phyloP scores from a whole-genome alignment of 2,888 invertebrate genomes.

The Sipha maydis region DNA sequence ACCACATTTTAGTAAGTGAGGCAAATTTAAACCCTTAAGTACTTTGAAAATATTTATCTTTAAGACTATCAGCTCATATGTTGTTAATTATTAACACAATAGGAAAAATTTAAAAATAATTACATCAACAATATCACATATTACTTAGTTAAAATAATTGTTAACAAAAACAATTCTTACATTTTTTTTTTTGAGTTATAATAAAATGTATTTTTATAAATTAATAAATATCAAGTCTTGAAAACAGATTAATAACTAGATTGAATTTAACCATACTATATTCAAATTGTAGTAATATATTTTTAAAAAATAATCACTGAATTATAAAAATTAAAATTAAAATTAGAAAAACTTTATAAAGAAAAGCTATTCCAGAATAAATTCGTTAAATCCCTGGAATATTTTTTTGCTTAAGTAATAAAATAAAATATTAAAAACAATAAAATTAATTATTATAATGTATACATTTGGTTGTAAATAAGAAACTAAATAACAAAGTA shows the following conservation, averaged over 20 bases:
- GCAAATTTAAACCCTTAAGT: slow-evolving; percentile 42
- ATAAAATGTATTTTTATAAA: background rate
- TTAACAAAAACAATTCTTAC: background rate
- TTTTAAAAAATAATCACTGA: background rate
- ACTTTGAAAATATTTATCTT: slow-evolving; percentile 41
- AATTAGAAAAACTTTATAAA: background rate
- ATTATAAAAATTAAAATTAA: background rate
- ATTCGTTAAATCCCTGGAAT: background rate
- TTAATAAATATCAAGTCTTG: background rate
- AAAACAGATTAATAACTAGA: background rate
- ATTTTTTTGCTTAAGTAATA: background rate
- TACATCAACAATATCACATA: slow-evolving; percentile 46
- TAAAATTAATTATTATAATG: background rate
- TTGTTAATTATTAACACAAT: background rate
- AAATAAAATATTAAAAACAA: background rate
- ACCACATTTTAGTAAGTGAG: slow-evolving; percentile 30
- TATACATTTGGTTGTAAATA: slow-evolving; percentile 38
- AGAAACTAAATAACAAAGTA: slow-evolving; percentile 57
- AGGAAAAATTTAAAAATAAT: slow-evolving; percentile 22
- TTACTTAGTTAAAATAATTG: slow-evolving; percentile 27
- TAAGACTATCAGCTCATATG: background rate
- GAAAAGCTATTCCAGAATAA: background rate
- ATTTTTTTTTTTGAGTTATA: background rate
- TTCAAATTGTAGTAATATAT: background rate
- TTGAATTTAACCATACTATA: background rate